Conservation (phyloP, 2,797 vertebrate species). For the Tangara arthus region DNA sequence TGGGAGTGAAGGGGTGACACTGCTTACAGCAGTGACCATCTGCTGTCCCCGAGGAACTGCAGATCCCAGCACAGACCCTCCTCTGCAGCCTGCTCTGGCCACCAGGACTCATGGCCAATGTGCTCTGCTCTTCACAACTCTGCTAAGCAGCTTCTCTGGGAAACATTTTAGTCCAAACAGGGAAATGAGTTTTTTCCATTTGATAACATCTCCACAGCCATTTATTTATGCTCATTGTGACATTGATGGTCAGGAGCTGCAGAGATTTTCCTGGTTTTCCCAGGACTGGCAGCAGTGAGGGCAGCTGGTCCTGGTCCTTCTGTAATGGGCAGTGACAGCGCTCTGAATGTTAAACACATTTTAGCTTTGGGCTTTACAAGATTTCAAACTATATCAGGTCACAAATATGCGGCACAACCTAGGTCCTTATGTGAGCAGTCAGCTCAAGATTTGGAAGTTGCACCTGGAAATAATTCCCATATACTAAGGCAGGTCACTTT, state of each 20-base stretch:
- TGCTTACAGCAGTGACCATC: background rate
- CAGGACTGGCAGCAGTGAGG: background rate
- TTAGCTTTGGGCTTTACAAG: background rate
- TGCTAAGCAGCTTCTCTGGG: background rate
- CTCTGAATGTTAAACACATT: background rate
- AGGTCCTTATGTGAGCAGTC: accelerated
- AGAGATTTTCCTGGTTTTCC: background rate
- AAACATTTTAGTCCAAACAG: background rate
- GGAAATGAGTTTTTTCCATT: background rate
- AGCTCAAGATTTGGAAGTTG: background rate
- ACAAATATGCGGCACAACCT: background rate
- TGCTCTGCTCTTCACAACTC: background rate
- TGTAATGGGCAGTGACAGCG: accelerated
- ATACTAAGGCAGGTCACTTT: background rate
- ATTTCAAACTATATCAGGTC: background rate
- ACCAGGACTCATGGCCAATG: background rate
- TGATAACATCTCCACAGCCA: background rate
- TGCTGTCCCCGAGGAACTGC: background rate
- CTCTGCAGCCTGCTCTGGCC: background rate
- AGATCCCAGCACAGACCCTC: background rate
- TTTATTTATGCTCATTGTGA: background rate
- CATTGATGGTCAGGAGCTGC: background rate
- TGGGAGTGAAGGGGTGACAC: background rate
- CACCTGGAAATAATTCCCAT: background rate
- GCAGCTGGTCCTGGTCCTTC: background rate